Evolutionary conservation across 1,140 invertebrate genomes (phyloP), one percentile per base, ranked within the genome.

Genomic region (Pemphigus obesinymphae): DNA sequence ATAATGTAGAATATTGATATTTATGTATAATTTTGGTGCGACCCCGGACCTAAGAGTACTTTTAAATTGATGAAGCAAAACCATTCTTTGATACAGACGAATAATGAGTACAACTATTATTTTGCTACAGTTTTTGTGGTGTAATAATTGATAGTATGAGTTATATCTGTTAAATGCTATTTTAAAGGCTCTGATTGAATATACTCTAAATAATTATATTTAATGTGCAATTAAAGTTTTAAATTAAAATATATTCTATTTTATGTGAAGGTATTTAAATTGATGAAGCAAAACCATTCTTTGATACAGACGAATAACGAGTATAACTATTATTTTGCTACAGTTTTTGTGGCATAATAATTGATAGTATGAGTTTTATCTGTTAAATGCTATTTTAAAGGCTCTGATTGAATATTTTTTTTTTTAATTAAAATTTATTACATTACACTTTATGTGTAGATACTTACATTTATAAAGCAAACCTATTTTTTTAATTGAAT

Each of bases 231-330:
- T 10, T 58, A 29, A 29, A 1, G 2, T 15, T 31, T 61, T 34
- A 11, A 48, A 48, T 15, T 13, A 7, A 48, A 2, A 10, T 15
- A 15, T 2, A 48, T 48, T 48, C 2, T 48, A 48, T 34, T 4
- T 34, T n/a, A n/a, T n/a, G 15, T n/a, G 8, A 68, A 13, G n/a
- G n/a, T 72, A 72, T 17, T 72, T 48, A 48, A 72, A 48, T 17
- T 80, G 76, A 80, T 80, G 76, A 80, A 78, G 50, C 75, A 78
- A 78, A 78, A 80, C 76, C 76, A 63, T 80, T 80, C 55, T 80
- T 61, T 80, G 76, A 80, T 45, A 80, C 40, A 31, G 76, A 80
- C 76, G 23, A 63, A 80, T 80, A 80, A 80, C 76, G 11, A 63
- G 5, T 58, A 45, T 10, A 43, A 43, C 0, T 3, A 29, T n/a